These are phyloP conservation scores for Typhlichthys eigenmanni DNA, from an alignment of 2,797 vertebrate genomes.

Conservation along the genomic window DNA sequence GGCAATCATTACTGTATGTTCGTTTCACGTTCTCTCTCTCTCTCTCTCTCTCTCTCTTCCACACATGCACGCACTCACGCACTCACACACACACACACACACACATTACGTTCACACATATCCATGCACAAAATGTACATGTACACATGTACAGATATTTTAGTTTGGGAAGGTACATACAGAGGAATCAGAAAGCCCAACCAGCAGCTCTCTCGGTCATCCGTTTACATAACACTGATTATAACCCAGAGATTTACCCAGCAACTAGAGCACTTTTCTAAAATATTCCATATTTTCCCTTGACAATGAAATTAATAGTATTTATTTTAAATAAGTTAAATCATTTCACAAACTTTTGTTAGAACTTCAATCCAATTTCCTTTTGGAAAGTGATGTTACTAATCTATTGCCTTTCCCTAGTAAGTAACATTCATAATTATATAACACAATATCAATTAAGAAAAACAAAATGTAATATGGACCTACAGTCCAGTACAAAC, in stretches of 20 bases:
- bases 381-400: too few relatives aligned
- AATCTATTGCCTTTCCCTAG: too few relatives aligned
- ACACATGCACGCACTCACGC: too few relatives aligned
- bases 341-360: too few relatives aligned
- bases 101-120: neutral
- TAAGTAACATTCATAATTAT: too few relatives aligned
- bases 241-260: slow-evolving; percentile 82
- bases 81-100: neutral
- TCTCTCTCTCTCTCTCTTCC: neutral
- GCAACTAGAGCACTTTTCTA: slow-evolving; percentile 62
- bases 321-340: slow-evolving; percentile 10
- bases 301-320: slow-evolving; percentile 28
- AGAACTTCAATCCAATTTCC: neutral
- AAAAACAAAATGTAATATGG: too few relatives aligned
- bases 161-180: slow-evolving; percentile 25
- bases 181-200: slow-evolving; percentile 53
- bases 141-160: slow-evolving; percentile 14
- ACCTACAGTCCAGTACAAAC: too few relatives aligned
- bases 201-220: slow-evolving; percentile 50
- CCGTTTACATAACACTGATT: slow-evolving; percentile 88
- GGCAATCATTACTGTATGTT: too few relatives aligned
- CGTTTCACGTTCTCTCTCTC: neutral
- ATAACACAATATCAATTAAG: too few relatives aligned
- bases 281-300: slow-evolving; percentile 17
- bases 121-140: neutral